A percentile compares a stretch with the other conserved stretches of the same genome.
phyloP scores from a whole-genome alignment of 2,797 vertebrate genomes.

The Silurus lanzhouensis region DNA sequence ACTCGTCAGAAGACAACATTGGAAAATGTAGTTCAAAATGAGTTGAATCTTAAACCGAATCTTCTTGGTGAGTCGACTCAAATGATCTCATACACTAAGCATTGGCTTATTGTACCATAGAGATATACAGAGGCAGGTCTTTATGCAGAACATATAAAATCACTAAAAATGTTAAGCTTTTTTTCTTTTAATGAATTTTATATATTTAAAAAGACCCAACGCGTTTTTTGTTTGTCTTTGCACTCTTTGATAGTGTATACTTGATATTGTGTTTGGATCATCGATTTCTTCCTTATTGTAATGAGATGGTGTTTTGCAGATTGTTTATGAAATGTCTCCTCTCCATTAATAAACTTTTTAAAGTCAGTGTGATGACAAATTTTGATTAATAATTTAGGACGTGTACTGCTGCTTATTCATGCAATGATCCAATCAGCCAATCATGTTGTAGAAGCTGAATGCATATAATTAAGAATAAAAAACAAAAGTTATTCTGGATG shows the following conservation, averaged over 20 bases:
- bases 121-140: not conserved
- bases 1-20: not conserved
- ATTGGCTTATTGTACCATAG: not conserved
- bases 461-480: not conserved
- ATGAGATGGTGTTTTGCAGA: not conserved
- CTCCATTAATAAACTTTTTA: too few species aligned
- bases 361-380: too few species aligned
- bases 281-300: not conserved
- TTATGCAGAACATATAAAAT: not conserved
- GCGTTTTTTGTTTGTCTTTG: not conserved
- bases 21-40: too few species aligned
- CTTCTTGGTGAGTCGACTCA: not conserved
- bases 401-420: not conserved
- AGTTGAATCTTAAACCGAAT: not conserved
- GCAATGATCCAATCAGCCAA: not conserved
- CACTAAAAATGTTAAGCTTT: too few species aligned
- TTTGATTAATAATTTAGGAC: not conserved
- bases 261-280: not conserved
- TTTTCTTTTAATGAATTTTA: not conserved
- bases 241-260: not conserved
- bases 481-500: not conserved
- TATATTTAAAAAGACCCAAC: not conserved
- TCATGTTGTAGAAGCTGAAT: not conserved
- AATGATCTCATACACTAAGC: not conserved
- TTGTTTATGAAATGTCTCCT: not conserved